Base-by-base conservation (phyloP, 2,888 invertebrate species). In the Antitype chi region DNA sequence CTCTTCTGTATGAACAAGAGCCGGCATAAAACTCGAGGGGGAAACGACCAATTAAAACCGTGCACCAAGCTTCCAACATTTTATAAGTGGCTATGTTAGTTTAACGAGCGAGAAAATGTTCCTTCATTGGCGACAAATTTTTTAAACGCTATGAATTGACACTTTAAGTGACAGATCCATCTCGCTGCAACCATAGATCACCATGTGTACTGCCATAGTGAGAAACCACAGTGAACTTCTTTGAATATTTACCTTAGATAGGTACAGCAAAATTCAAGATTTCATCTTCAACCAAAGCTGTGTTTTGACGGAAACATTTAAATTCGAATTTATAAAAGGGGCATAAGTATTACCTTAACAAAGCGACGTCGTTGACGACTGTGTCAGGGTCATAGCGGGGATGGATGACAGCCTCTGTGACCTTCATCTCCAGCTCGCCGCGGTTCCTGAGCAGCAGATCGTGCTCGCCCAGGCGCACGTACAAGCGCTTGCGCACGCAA, bases 351-450 rank as follows among this genome's bases (percentile, higher is more conserved):
- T 89, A 97, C 97, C 98, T 97, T 76, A 99, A 94, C 88, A 99
- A 96, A 5, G 99, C 99, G 70, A 99, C 98, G 92, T 99, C 99
- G 92, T 99, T 99, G 93, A 99, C 98, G 55, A 99, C 99, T 0
- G 99, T 99, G 85, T 98, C 98, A 72, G 98, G 98, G 93, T 99
- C 98, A 93, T 99, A 99, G 80, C 97, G 97, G 0, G 99, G 99
- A 95, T 99, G 99, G 60, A 98, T 97, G 88, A 98, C 98, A 72
- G 98, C 98, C 86, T 98, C 97, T 17, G 97, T 97, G 80, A 98
- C 98, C 89, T 97, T 97, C 94, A 98, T 97, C 93, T 98, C 98
- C 81, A 98, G 92, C 93, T 99, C 99, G 0, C 98, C 97, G 17
- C 97, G 98, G 91, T 98, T 98, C 78, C 97, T 97, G 69, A 97